Evolutionary conservation across 2,888 invertebrate species (phyloP).

Genomic region (Cetonia aurata): DNA sequence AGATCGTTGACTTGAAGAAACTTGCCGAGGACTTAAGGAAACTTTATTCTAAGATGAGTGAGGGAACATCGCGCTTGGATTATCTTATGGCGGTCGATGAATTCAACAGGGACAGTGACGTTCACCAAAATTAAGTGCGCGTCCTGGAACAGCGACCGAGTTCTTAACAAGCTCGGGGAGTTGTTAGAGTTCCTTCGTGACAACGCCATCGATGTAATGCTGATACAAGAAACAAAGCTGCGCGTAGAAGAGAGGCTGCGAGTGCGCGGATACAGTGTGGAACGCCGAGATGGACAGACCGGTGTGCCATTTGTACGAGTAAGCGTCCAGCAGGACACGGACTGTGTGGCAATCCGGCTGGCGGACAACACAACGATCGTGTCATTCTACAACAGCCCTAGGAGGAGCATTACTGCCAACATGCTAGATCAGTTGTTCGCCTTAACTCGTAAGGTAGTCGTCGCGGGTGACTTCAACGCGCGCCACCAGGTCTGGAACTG

Average conservation of each 20-base stretch:
- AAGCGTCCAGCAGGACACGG: not conserved
- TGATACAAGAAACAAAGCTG: not conserved
- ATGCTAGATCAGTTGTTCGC: too few species aligned
- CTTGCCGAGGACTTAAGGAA: too few species aligned
- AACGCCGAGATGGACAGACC: not conserved
- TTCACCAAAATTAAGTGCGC: not conserved
- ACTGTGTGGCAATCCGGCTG: not conserved
- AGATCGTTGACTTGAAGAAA: not conserved
- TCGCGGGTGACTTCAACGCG: too few species aligned
- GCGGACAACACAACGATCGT: not conserved
- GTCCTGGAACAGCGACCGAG: not conserved
- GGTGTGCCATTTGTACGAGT: not conserved
- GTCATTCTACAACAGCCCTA: not conserved
- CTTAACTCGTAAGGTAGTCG: too few species aligned
- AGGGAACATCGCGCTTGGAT: too few species aligned
- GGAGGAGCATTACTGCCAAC: too few species aligned
- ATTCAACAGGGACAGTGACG: not conserved
- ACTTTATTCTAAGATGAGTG: too few species aligned
- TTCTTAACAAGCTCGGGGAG: not conserved
- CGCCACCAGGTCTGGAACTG: too few species aligned
- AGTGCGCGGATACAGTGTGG: not conserved
- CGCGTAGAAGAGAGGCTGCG: not conserved
- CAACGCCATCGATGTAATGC: not conserved
- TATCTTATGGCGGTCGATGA: too few species aligned
- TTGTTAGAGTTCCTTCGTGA: not conserved